Base-by-base conservation (phyloP, 1,140 invertebrate species). In the Platorchestia sp. region DNA sequence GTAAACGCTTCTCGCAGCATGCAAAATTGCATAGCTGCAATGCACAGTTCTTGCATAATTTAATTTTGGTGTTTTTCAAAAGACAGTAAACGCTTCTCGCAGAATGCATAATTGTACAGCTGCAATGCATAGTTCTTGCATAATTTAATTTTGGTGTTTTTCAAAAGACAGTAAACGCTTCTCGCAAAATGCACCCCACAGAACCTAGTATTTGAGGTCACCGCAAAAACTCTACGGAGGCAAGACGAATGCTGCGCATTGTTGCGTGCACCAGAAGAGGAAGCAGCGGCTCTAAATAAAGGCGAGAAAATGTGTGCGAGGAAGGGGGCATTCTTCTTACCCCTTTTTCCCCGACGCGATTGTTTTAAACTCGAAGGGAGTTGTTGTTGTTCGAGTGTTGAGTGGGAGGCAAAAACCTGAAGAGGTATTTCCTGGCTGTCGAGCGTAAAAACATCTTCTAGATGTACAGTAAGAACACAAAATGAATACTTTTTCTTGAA, bases 311-410 rank as follows among this genome's bases (percentile, higher is more conserved):
- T 75, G 59, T 75, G 59, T 75, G 59, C 14, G 59, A 75, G 59
- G 59, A 75, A 75, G 59, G 14, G 27, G 59, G 59, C 59, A 75
- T 75, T 75, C 59, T 75, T 75, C 59, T 14, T 75, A 75, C 59
- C 59, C 59, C 59, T 75, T 75, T 75, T 75, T 75, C 10, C 59
- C 36, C 14, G 59, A 75, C 1, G 59, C 59, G 59, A 75, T 75
- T 75, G 59, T 75, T 75, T 75, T 75, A 75, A 75, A 75, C 59
- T 75, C 10, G 27, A 10, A 75, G 27, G 27, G 59, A 75, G 59
- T 51, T 75, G 59, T 75, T 75, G 59, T 75, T 75, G 59, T 75
- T 75, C 59, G 59, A 75, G 59, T 75, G 59, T 75, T 75, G 59
- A 75, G 59, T 3, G 27, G 36, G 14, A 51, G 7, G 27, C 59